Evolutionary conservation across 2,888 invertebrate genomes (phyloP).

Genomic region (Hydropsyche betteni): DNA sequence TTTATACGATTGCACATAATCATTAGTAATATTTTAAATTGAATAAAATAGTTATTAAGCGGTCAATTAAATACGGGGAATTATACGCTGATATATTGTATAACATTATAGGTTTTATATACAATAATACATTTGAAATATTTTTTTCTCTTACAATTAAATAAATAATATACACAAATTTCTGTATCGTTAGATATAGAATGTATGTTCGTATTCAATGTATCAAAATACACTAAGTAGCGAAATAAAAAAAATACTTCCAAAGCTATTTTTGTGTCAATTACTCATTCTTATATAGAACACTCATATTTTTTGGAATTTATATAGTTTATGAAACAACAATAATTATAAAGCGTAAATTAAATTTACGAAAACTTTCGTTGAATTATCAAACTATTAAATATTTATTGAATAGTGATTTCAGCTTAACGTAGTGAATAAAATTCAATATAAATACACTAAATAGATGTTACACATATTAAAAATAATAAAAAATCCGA

Average conservation of each 20-base stretch:
- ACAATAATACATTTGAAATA: background rate
- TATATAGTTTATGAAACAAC: background rate
- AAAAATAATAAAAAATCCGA: no score
- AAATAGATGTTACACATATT: no score
- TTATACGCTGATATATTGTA: slow-evolving; percentile 34
- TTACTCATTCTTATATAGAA: slow-evolving; percentile 9
- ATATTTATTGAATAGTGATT: no score
- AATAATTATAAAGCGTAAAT: background rate
- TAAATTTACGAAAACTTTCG: slow-evolving; percentile 7
- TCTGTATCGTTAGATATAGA: background rate
- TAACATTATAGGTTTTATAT: slow-evolving; percentile 18
- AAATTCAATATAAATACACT: no score
- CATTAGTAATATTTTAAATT: background rate
- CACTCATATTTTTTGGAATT: slow-evolving; percentile 16
- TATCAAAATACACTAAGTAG: slow-evolving; percentile 1
- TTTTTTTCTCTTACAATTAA: slow-evolving; percentile 18
- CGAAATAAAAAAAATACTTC: background rate
- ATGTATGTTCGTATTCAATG: slow-evolving; percentile 1
- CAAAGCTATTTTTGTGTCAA: slow-evolving; percentile 17
- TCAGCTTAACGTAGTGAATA: no score
- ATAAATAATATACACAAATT: background rate
- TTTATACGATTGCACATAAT: background rate
- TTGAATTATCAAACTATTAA: no score
- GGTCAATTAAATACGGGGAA: slow-evolving; percentile 39
- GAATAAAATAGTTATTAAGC: slow-evolving; percentile 16